Conservation (phyloP, 2,113 vertebrate species). For the Pica pica region DNA sequence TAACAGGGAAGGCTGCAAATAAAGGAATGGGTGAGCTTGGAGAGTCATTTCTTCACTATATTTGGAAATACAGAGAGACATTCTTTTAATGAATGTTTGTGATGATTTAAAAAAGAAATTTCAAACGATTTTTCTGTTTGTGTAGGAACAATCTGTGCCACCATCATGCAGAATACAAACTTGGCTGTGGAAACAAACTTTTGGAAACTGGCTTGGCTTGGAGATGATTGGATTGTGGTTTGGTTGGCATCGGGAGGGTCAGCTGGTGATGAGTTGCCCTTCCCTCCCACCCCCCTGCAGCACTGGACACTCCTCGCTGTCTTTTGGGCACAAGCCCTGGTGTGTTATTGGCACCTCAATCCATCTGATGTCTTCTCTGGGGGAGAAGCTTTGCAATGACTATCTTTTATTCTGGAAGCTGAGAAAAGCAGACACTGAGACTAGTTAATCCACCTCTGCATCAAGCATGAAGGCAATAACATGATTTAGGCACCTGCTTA, state of each 20-base stretch:
- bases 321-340: neutral
- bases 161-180: fast-evolving
- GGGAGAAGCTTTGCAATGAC: neutral
- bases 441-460: neutral
- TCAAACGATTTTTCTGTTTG: neutral
- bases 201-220: neutral
- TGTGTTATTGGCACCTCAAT: neutral
- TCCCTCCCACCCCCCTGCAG: neutral
- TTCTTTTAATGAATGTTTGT: neutral
- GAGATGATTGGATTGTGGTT: neutral
- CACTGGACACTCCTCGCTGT: fast-evolving
- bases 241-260: neutral
- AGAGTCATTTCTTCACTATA: neutral
- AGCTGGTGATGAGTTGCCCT: neutral
- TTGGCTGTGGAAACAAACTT: neutral
- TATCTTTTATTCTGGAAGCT: neutral
- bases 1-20: neutral
- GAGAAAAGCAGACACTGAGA: neutral
- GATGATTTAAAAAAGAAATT: neutral
- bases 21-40: neutral
- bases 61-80: neutral
- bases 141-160: neutral
- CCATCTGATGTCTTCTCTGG: neutral
- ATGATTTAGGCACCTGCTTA: neutral
- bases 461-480: neutral